Conservation (phyloP, 2,797 vertebrate species). For the Falco novaeseelandiae region DNA sequence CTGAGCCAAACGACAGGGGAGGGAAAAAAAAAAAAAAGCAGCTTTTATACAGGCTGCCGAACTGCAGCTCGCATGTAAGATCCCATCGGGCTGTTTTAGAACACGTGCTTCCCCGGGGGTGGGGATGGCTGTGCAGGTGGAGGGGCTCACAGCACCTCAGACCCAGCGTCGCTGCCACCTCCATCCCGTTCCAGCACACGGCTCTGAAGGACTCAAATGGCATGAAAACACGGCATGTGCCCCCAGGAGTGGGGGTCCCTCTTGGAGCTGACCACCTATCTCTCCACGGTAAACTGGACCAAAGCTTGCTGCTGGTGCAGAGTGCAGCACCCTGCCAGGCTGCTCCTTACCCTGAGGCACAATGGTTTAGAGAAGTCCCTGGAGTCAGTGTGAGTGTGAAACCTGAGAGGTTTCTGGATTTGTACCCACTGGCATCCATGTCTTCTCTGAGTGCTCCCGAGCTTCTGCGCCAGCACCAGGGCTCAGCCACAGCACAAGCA, state of each 20-base stretch:
- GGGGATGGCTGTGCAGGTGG: neutral
- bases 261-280: neutral
- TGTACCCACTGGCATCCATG: accelerated
- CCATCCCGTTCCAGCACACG: neutral
- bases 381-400: accelerated
- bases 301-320: accelerated
- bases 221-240: accelerated
- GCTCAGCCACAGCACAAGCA: neutral
- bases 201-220: neutral
- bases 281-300: neutral
- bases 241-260: neutral
- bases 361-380: neutral
- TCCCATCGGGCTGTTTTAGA: neutral
- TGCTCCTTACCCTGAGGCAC: accelerated
- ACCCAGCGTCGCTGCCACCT: neutral
- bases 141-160: neutral
- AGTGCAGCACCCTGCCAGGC: neutral
- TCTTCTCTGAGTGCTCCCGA: neutral
- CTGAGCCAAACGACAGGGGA: accelerated
- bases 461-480: neutral
- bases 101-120: neutral
- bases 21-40: neutral
- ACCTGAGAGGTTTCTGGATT: accelerated
- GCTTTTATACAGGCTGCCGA: neutral
- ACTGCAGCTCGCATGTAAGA: accelerated